Base-by-base conservation (phyloP, 2,888 invertebrate genomes). In the Octonoba sinensis region DNA sequence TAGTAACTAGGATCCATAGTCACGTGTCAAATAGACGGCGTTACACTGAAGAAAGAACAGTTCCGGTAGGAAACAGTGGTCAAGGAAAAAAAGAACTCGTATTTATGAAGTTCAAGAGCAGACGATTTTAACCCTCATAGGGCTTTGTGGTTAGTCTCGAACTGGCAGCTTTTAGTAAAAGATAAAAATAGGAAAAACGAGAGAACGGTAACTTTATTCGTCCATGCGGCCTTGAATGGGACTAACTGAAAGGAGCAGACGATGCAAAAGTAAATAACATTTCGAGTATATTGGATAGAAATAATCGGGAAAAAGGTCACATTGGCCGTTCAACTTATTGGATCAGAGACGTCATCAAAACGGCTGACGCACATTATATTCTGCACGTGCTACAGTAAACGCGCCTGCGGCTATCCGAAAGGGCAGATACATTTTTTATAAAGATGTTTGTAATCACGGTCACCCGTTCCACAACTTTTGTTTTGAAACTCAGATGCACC, bases 261-360 rank as follows among this genome's bases (percentile, higher is more conserved):
- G 76, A 69, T 69, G 54, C 76, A 60, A 69, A 69, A 76, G 76
- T 76, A 76, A 76, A 76, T 76, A 76, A 56, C 67, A 62, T 69
- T 76, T 76, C 20, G 67, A 76, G 67, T 69, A 62, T 69, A 62
- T 54, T 51, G 54, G 62, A 69, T 60, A 49, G 76, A 62, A 76
- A 76, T 76, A 69, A 76, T 76, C 76, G 76, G 59, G 59, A 57
- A 76, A 76, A 76, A 76, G 76, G 76, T 76, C 76, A 69, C 62
- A 54, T 76, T 76, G 76, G 69, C 69, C 76, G 56, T 76, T 76
- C 76, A 69, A 76, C 76, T 76, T 69, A 69, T 62, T 49, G 75
- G 62, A 44, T 54, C 51, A 60, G 22, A 51, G 59, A 76, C 76
- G 76, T 76, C 76, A 76, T 54, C 22, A 27, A 69, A 76, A 60